These are phyloP conservation scores for Drosophila rubida DNA, from an alignment of 2,888 invertebrate genomes.

Conservation along the genomic window DNA sequence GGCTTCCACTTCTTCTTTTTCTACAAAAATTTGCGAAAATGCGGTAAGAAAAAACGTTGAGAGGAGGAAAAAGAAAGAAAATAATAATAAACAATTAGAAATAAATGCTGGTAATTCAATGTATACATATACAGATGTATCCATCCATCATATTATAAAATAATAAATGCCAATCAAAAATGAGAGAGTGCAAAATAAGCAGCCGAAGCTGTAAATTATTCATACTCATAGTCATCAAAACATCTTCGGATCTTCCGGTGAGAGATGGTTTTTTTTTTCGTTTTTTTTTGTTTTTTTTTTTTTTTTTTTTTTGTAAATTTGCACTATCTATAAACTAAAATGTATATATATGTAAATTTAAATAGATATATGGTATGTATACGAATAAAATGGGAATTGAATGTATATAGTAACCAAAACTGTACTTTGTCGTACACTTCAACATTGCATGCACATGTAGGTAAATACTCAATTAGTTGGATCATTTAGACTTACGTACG, in stretches of 20 bases:
- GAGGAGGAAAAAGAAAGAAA: constrained; percentile 62
- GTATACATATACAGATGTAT: constrained; percentile 33
- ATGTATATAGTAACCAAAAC: constrained; percentile 8
- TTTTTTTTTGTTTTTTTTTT: neutral
- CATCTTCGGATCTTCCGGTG: constrained; percentile 4
- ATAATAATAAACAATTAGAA: constrained; percentile 68
- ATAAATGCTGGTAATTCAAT: constrained; percentile 63
- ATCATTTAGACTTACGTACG: constrained; percentile 43
- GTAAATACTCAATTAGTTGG: constrained; percentile 3
- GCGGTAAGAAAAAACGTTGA: constrained; percentile 54
- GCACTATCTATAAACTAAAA: constrained; percentile 34
- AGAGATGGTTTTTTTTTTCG: neutral
- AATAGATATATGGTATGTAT: constrained; percentile 3
- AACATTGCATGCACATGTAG: constrained; percentile 35
- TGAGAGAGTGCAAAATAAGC: constrained; percentile 35
- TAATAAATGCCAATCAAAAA: constrained; percentile 16
- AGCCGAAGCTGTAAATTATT: constrained; percentile 22
- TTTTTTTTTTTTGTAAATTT: constrained; percentile 30
- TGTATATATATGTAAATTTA: constrained; percentile 16
- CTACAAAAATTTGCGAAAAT: constrained; percentile 70
- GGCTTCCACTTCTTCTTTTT: constrained; percentile 85
- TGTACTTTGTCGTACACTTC: constrained; percentile 30
- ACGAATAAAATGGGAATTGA: neutral
- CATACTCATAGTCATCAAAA: constrained; percentile 17
- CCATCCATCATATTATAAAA: constrained; percentile 6